Evolutionary conservation across 2,888 invertebrate species (phyloP).

Genomic region (Rhamphomyia laevipes): DNA sequence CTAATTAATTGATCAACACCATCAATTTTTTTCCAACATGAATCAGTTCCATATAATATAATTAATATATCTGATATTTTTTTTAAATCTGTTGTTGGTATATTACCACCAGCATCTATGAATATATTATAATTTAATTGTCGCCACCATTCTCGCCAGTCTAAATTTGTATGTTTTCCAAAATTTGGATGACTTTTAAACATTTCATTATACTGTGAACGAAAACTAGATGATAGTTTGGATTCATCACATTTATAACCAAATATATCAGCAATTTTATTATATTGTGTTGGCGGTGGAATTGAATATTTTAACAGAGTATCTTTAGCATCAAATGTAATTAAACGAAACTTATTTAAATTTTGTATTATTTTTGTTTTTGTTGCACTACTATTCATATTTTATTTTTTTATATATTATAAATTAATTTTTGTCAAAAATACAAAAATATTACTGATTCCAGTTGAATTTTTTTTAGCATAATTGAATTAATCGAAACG

Average conservation of each 20-base stretch:
- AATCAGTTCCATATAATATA: slow-evolving; percentile 50
- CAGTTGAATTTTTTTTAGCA: too few species aligned
- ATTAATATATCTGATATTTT: slow-evolving; percentile 49
- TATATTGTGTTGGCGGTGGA: slow-evolving; percentile 58
- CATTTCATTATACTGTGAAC: slow-evolving; percentile 49
- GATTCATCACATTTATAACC: slow-evolving; percentile 38
- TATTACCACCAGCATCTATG: slow-evolving; percentile 18
- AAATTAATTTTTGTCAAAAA: too few species aligned
- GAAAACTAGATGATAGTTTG: slow-evolving; percentile 43
- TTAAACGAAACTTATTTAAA: slow-evolving; percentile 37
- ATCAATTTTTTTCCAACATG: slow-evolving; percentile 58
- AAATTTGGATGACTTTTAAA: slow-evolving; percentile 62
- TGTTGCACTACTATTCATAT: too few species aligned
- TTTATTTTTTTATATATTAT: too few species aligned
- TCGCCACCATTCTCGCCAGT: slow-evolving; percentile 79
- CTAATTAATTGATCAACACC: slow-evolving; percentile 47
- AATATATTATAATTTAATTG: slow-evolving; percentile 30
- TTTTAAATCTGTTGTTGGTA: slow-evolving; percentile 19
- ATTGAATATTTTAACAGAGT: slow-evolving; percentile 62
- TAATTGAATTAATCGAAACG: too few species aligned
- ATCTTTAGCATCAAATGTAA: slow-evolving; percentile 85
- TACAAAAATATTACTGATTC: too few species aligned
- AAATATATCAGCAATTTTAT: slow-evolving; percentile 45
- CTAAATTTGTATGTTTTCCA: slow-evolving; percentile 46
- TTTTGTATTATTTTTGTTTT: slow-evolving; percentile 23